Conservation (phyloP, 2,797 vertebrate species). For the Clamator glandarius region DNA sequence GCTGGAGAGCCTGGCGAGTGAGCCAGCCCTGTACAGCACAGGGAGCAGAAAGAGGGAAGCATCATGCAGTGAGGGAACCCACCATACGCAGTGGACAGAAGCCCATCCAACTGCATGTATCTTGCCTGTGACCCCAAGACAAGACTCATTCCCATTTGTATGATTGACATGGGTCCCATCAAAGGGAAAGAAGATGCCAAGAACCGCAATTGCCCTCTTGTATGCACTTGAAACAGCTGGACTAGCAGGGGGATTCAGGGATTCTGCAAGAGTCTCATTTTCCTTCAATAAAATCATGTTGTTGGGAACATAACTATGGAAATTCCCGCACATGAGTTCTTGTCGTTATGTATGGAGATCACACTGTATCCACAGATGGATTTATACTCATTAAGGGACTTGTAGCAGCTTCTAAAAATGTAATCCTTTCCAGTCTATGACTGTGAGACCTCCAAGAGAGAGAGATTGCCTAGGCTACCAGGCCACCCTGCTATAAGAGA, state of each 20-base stretch:
- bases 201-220: neutral
- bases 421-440: neutral
- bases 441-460: neutral
- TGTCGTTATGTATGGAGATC: neutral
- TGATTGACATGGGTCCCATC: neutral
- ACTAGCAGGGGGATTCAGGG: slow-evolving; percentile 22
- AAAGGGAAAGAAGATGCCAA: neutral
- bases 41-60: neutral
- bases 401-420: neutral
- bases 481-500: neutral
- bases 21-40: neutral
- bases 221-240: neutral
- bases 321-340: slow-evolving; percentile 1
- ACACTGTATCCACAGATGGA: neutral
- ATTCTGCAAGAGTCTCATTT: slow-evolving; percentile 30
- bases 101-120: neutral
- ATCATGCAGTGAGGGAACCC: rapidly evolving
- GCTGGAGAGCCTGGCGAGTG: neutral
- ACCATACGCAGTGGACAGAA: neutral
- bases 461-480: neutral
- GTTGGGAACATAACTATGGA: neutral
- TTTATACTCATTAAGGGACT: neutral
- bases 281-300: neutral
- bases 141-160: rapidly evolving
- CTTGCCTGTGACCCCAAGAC: neutral